Evolutionary conservation across 2,888 invertebrate species (phyloP), one percentile per base, ranked within the genome.

Genomic region (Aspidiotus destructor): DNA sequence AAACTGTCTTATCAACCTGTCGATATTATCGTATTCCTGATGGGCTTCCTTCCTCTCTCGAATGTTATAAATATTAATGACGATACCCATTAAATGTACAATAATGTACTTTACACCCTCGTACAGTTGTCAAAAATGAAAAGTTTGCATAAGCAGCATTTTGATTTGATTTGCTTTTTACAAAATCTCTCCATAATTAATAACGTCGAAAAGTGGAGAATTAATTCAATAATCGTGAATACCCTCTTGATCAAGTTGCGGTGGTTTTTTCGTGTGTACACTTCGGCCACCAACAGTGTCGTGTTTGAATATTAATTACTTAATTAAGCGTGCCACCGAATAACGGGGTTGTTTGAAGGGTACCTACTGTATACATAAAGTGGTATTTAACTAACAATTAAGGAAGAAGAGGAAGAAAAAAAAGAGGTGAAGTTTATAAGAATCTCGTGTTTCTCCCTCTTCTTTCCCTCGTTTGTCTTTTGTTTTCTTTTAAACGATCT

Each of bases 21-120:
- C 48, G 48, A 54, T 54, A 54, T 63, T 63, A 63, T 63, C 54
- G 63, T 16, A 41, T 53, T 48, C 10, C 15, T 60, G 9, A 28
- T 60, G 13, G 9, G 10, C 41, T 52, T 54, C 17, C 16, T 48
- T 63, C 41, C 54, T 63, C 52, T 52, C 52, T 62, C 48, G 40
- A 52, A 52, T 52, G 62, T 63, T 63, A 63, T 63, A 63, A 63
- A 63, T 63, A 63, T 63, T 63, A 63, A 63, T 54, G 63, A 63
- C 63, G 15, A 28, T 40, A 54, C 55, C 63, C 63, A 63, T 63
- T 63, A 63, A 63, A 63, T 41, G 62, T 62, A 62, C 53, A 62
- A 62, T 42, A 57, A 57, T 15, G 53, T 53, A n/a, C 52, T 6
- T 11, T 28, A 40, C 60, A 60, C 60, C 60, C 60, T 60, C 60